Conservation (phyloP, 2,888 invertebrate species). For the Thecocarcelia acutangulata region DNA sequence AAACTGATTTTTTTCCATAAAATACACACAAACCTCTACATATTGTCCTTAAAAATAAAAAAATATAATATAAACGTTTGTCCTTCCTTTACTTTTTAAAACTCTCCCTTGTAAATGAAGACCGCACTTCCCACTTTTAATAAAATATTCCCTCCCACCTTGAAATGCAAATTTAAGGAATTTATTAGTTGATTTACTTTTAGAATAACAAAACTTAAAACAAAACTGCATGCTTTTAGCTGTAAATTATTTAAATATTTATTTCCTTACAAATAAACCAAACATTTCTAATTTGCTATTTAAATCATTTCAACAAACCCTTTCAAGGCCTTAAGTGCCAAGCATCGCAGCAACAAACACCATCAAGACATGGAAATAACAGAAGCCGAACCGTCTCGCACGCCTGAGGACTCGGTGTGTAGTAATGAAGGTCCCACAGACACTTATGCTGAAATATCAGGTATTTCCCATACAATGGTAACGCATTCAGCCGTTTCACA, state of each 20-base stretch:
- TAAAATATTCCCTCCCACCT: neutral
- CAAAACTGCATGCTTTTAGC: conserved; percentile 32
- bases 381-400: conserved; percentile 91
- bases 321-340: conserved; percentile 90
- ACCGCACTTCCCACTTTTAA: conserved; percentile 3
- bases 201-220: neutral
- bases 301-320: conserved; percentile 51
- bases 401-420: conserved; percentile 95
- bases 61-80: neutral
- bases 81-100: conserved; percentile 12
- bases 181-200: neutral
- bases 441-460: conserved; percentile 81
- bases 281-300: no score
- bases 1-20: neutral
- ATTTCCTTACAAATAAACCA: no score
- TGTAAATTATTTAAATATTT: neutral
- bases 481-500: conserved; percentile 80
- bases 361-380: conserved; percentile 86
- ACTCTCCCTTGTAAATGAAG: neutral
- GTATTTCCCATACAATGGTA: conserved; percentile 80
- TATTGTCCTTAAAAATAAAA: neutral
- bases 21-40: conserved; percentile 28
- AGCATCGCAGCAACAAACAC: conserved; percentile 83
- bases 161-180: neutral
- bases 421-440: conserved; percentile 91